Evolutionary conservation across 2,797 vertebrate species (phyloP).

Genomic region (Dicrostonyx torquatus): DNA sequence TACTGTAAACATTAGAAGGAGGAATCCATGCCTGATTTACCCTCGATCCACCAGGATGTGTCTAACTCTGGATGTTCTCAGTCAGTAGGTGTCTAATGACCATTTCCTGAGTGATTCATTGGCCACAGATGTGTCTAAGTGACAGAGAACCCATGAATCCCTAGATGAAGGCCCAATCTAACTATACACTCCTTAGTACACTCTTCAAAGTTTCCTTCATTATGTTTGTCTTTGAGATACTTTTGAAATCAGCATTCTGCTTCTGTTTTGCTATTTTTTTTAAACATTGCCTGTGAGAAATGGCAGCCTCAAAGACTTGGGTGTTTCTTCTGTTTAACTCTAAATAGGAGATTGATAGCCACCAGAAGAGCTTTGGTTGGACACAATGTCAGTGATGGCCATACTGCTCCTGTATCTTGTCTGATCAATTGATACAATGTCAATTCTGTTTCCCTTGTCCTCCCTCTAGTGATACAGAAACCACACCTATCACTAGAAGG

Average conservation of each 20-base stretch:
- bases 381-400: neutral
- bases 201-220: neutral
- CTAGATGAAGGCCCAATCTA: neutral
- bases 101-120: constrained; percentile 14
- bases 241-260: constrained; percentile 34
- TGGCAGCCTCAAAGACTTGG: neutral
- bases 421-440: neutral
- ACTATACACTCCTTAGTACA: neutral
- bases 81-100: neutral
- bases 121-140: neutral
- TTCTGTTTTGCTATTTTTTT: neutral
- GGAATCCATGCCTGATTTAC: neutral
- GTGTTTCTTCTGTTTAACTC: neutral
- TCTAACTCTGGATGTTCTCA: constrained; percentile 7
- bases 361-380: neutral
- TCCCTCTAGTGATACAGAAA: neutral
- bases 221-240: neutral
- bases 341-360: neutral
- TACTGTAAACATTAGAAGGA: neutral
- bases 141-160: neutral
- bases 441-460: neutral
- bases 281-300: neutral
- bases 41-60: neutral
- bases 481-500: neutral
- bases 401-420: neutral